Percentiles rank a stretch among this genome's conserved stretches.
Evolutionary conservation across 2,113 vertebrate species (phyloP).

Genomic region (Chamaea fasciata): DNA sequence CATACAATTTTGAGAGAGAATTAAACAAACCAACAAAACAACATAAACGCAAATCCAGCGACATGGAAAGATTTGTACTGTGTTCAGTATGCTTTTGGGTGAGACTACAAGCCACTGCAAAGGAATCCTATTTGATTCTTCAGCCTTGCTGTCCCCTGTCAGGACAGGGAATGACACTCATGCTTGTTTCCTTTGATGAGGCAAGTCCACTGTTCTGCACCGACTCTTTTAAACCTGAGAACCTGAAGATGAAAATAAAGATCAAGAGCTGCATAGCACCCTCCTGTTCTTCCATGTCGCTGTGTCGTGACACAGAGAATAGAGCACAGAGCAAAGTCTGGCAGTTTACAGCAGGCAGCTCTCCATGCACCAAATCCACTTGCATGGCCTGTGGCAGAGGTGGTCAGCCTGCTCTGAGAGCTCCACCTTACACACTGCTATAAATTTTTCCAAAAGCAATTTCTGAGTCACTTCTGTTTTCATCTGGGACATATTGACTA

Average conservation of each 20-base stretch:
- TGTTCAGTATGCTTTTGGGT: not conserved
- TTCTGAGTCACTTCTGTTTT: not conserved
- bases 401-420: not conserved
- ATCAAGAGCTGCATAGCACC: not conserved
- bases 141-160: not conserved
- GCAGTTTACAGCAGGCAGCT: not conserved
- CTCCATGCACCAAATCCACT: too few relatives aligned
- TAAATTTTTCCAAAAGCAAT: not conserved
- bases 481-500: not conserved
- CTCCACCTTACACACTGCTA: not conserved
- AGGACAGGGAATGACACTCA: not conserved
- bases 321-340: rapidly evolving
- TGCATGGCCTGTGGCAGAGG: not conserved
- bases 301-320: not conserved
- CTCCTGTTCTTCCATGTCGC: not conserved
- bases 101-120: not conserved
- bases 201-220: rapidly evolving
- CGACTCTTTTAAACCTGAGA: not conserved
- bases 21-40: not conserved
- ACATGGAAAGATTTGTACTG: not conserved
- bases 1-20: not conserved
- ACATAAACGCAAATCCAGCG: not conserved
- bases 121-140: not conserved
- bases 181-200: not conserved
- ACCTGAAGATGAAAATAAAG: not conserved